phyloP scores from a whole-genome alignment of 1,140 invertebrate genomes.

The Magallana angulata region DNA sequence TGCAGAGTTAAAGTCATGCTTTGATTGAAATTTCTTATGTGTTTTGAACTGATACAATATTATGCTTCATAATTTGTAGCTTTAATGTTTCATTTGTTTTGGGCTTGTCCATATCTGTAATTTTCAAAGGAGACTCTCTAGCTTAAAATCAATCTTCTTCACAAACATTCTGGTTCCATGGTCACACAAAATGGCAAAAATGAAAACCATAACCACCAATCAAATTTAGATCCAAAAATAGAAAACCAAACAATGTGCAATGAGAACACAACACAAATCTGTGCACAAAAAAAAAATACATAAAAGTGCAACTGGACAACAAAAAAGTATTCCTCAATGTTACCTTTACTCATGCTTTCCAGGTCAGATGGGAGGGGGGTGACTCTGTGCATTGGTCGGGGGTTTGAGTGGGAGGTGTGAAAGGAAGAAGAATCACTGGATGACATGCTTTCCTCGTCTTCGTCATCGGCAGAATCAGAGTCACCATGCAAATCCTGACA shows the following conservation, averaged over 20 bases:
- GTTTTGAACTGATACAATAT: neutral
- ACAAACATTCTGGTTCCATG: too few relatives aligned
- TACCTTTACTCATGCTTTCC: constrained; percentile 48
- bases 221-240: too few relatives aligned
- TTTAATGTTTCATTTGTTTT: too few relatives aligned
- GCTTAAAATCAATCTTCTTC: too few relatives aligned
- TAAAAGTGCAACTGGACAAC: neutral
- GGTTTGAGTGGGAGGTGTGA: neutral
- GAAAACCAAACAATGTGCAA: too few relatives aligned
- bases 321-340: constrained; percentile 1
- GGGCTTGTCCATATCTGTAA: too few relatives aligned
- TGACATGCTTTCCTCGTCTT: constrained; percentile 12
- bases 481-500: constrained; percentile 38
- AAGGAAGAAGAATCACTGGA: neutral
- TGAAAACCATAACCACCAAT: too few relatives aligned
- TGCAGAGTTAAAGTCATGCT: too few relatives aligned
- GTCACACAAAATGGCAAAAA: too few relatives aligned
- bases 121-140: too few relatives aligned
- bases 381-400: constrained; percentile 11
- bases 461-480: constrained; percentile 14
- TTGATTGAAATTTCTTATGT: neutral
- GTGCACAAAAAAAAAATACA: neutral
- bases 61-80: too few relatives aligned
- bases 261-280: too few relatives aligned
- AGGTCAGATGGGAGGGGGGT: constrained; percentile 36